These are phyloP conservation scores for Clarias magur DNA, from an alignment of 2,113 vertebrate species.

Conservation along the genomic window DNA sequence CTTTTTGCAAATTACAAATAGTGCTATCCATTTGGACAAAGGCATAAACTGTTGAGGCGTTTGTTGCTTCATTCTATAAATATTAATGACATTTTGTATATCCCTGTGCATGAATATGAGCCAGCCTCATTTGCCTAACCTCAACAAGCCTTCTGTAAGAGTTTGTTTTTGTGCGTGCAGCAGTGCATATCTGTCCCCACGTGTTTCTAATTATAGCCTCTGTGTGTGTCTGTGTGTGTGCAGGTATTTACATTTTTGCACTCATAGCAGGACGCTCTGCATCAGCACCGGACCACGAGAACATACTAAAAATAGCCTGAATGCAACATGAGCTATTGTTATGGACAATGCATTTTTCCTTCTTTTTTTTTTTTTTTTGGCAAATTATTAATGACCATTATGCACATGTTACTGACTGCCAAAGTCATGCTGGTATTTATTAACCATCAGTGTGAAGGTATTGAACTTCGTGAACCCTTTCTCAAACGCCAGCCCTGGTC, in stretches of 20 bases:
- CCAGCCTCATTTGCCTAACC: constrained; percentile 29
- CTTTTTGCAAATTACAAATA: neutral
- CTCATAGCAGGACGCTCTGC: constrained; percentile 57
- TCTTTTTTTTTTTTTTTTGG: neutral
- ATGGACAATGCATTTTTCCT: constrained; percentile 57
- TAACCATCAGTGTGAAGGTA: constrained; percentile 15
- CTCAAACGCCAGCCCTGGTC: neutral
- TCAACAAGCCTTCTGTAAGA: constrained; percentile 36
- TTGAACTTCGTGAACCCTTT: neutral
- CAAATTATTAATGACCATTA: constrained; percentile 75
- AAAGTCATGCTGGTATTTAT: constrained; percentile 39
- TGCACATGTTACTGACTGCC: constrained; percentile 39
- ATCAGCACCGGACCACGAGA: constrained; percentile 46
- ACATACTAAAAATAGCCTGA: constrained; percentile 67
- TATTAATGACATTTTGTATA: constrained; percentile 9
- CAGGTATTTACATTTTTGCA: constrained; percentile 44
- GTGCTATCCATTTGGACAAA: neutral
- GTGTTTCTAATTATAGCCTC: constrained; percentile 21
- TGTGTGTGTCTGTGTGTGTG: neutral
- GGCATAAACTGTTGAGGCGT: constrained; percentile 5
- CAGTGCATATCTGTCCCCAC: constrained; percentile 12
- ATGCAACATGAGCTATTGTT: constrained; percentile 66
- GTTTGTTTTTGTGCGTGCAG: constrained; percentile 31
- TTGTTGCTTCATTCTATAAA: constrained; percentile 21
- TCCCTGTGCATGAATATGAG: constrained; percentile 39